A percentile compares a stretch with the other conserved stretches of the same genome.
Conservation (phyloP, 2,113 vertebrate genomes). For the Dunckerocampus dactyliophorus region DNA sequence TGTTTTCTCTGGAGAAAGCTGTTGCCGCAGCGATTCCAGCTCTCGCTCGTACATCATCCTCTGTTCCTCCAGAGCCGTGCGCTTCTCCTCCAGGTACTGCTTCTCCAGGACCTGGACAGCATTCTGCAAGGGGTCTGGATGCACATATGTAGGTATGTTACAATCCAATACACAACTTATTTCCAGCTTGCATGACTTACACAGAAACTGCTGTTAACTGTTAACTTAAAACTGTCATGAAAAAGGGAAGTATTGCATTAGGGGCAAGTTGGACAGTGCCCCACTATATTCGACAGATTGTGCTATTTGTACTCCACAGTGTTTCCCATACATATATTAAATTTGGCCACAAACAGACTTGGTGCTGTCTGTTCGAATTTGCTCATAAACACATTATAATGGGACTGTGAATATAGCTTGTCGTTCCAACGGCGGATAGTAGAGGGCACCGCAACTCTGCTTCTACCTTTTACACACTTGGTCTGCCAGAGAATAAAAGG, state of each 20-base stretch:
- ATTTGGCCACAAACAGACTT: no score
- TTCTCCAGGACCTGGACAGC: conserved; percentile 94
- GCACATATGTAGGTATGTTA: background rate
- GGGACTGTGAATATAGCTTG: no score
- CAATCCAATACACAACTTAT: background rate
- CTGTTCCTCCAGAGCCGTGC: conserved; percentile 91
- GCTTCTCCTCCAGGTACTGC: conserved; percentile 95
- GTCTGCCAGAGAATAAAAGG: no score
- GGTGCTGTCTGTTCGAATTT: no score
- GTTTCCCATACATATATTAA: no score
- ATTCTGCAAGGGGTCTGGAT: conserved; percentile 89
- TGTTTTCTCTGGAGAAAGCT: conserved; percentile 87
- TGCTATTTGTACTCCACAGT: no score
- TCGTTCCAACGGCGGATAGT: no score
- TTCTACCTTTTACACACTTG: no score
- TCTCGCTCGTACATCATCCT: conserved; percentile 93
- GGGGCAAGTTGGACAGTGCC: no score
- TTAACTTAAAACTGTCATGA: background rate
- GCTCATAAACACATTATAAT: no score
- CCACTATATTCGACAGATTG: no score
- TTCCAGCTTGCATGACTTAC: background rate
- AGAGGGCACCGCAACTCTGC: no score
- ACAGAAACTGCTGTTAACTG: background rate
- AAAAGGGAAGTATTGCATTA: background rate
- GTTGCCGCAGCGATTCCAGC: conserved; percentile 88